These are phyloP conservation scores for Xylota segnis DNA, from an alignment of 2,888 invertebrate species.

Conservation along the genomic window DNA sequence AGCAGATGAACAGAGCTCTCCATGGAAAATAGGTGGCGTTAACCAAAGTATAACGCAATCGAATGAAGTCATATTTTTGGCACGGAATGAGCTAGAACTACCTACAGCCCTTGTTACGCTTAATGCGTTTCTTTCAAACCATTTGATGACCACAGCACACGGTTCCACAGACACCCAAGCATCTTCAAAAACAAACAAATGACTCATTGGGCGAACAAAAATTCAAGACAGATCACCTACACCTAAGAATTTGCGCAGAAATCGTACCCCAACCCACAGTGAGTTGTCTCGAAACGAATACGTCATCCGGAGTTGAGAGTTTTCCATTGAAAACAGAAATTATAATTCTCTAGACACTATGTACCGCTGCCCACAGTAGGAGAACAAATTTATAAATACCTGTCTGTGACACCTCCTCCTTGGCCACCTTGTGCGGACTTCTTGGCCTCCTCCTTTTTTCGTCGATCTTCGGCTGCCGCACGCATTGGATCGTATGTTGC, in stretches of 20 bases:
- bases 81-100: too few relatives aligned
- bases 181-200: not conserved
- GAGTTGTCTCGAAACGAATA: slow-evolving; percentile 45
- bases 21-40: too few relatives aligned
- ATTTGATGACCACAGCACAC: not conserved
- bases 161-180: not conserved
- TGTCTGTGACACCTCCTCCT: slow-evolving; percentile 80
- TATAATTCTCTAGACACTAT: not conserved
- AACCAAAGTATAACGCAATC: too few relatives aligned
- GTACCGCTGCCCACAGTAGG: slow-evolving; percentile 40
- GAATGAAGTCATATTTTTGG: too few relatives aligned
- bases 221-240: not conserved
- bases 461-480: slow-evolving; percentile 94
- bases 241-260: not conserved
- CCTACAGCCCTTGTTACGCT: too few relatives aligned
- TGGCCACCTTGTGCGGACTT: slow-evolving; percentile 81
- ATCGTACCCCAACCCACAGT: slow-evolving; percentile 4
- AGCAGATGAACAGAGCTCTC: too few relatives aligned
- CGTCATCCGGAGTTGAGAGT: slow-evolving; percentile 44
- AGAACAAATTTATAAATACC: slow-evolving; percentile 78
- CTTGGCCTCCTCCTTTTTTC: slow-evolving; percentile 87
- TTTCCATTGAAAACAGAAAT: slow-evolving; percentile 1
- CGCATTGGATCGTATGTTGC: slow-evolving; percentile 98
- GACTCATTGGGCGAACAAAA: not conserved
- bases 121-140: not conserved